Base-by-base conservation (phyloP, 2,888 invertebrate species). In the Papilio gigon region DNA sequence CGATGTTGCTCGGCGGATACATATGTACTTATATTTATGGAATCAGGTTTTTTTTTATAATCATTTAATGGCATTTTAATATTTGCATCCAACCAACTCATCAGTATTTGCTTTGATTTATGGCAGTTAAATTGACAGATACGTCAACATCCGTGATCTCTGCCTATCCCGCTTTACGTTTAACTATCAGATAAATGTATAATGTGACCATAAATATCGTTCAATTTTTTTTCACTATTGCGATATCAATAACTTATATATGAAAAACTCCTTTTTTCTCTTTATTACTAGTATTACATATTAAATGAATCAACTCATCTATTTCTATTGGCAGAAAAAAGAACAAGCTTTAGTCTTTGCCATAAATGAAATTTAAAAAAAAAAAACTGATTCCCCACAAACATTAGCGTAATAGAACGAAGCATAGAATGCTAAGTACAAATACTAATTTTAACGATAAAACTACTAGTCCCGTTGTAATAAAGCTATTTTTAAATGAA, bases 351-450 rank as follows among this genome's bases (percentile, higher is more conserved):
- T 44, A 22, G 11, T 12, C 9, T 44, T 44, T 44, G 44, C 9
- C 20, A 44, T 17, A 56, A 56, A 56, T 30, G 17, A 53, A 53
- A 44, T 20, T n/a, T 27, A 53, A 56, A 30, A 22, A 53, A 42
- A 87, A 83, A 86, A 85, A 84, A 78, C 86, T 90, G 92, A 86
- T 83, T 88, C 87, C 84, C 81, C 79, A 80, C 89, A 90, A 88
- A 84, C 87, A 86, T 80, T 91, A 92, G 91, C 81, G 85, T 90
- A 91, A 91, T 90, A 91, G 89, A 83, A 79, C 75, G 80, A 86
- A 79, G 88, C 85, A 88, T 91, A 88, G 85, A 82, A 85, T 89
- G 87, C 85, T 90, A 89, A 90, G 91, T 92, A 91, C 91, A 92
- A 91, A 90, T 86, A 83, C 86, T 75, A 89, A 84, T 86, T 89